Evolutionary conservation across 2,113 vertebrate species (phyloP), one percentile per base, ranked within the genome.

Genomic region (Suncus etruscus): DNA sequence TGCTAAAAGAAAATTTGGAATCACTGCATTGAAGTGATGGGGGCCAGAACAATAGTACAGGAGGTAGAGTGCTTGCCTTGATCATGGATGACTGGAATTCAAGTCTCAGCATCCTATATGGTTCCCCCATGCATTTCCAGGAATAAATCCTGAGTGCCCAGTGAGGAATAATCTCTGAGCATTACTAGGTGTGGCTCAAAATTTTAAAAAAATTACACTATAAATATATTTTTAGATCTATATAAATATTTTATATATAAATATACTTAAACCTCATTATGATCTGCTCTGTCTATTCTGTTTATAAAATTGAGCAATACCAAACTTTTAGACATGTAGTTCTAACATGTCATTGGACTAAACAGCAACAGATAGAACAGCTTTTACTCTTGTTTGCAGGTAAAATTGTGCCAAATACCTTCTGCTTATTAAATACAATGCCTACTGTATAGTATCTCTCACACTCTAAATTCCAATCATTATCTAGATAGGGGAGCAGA

Each of bases 1-100:
- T 61, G 70, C 27, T 78, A 82, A 92, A 88, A 82, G 45, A 86
- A 92, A 88, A 86, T 68, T 14, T 89, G 77, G 77, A 51, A 79
- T 18, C 48, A 88, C 39, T 83, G 15, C 61, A 91, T 10, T 69
- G 63, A 82, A n/a, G 18, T 27, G 39, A 14, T 54, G 54, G 12
- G 18, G 11, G 54, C 14, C 54, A 54, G 54, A 54, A 4, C 4
- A 16, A 1, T 54, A 54, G 54, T 54, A 54, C 54, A 54, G 12
- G 3, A 54, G 54, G 54, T 16, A 54, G 54, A 11, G 4, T 54
- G 54, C 11, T 54, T 54, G 54, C 54, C 18, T 54, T 54, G 54
- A 15, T 15, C 11, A 12, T 14, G 54, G 54, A 12, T 14, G 18
- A 54, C 9, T 16, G 4, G 11, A 14, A 16, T 54, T 54, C 18